Base-by-base conservation (phyloP, 1,140 invertebrate genomes). In the Magallana gigas region DNA sequence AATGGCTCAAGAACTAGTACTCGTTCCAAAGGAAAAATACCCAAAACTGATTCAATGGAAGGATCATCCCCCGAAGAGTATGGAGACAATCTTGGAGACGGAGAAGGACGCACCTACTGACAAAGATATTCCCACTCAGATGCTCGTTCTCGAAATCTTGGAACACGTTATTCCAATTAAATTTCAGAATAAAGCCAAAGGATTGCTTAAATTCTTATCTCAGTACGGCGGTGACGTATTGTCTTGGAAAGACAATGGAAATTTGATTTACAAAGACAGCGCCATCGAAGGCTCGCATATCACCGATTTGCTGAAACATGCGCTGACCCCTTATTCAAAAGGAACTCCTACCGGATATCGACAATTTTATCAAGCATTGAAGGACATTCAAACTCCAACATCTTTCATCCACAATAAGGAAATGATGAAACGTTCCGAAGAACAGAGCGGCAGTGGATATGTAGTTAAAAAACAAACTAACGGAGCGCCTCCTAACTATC, bases 1-100 rank as follows among this genome's bases (percentile, higher is more conserved):
- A 57, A 83, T 83, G 81, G 76, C 80, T n/a, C 11, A 57, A 76
- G 84, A 85, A 71, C n/a, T 85, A 12, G n/a, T 85, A 29, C 36
- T 76, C 8, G 64, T 85, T 57, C 64, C 84, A 1, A 60, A 60
- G n/a, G 48, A 16, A 48, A 85, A 85, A 76, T 76, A 85, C 48
- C 36, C 71, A 9, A 76, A 60, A 23, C 18, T 85, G 59, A 48
- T 57, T n/a, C 23, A 59, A 60, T 4, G n/a, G 23, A 14, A 56
- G 59, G n/a, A 14, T 14, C 57, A 62, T 8, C 14, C 16, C 18
- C 12, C 57, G 48, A 83, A 8, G 57, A 57, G 8, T 8, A 83
- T 56, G 57, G 23, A 23, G 8, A 36, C 9, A 18, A 62, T 8
- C 12, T 16, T 36, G 58, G 57, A 56, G 16, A n/a, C 14, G 58